Percentiles rank a stretch among this genome's conserved stretches.
Evolutionary conservation across 2,888 invertebrate genomes (phyloP).

Genomic region (Ptychoptera albimana): DNA sequence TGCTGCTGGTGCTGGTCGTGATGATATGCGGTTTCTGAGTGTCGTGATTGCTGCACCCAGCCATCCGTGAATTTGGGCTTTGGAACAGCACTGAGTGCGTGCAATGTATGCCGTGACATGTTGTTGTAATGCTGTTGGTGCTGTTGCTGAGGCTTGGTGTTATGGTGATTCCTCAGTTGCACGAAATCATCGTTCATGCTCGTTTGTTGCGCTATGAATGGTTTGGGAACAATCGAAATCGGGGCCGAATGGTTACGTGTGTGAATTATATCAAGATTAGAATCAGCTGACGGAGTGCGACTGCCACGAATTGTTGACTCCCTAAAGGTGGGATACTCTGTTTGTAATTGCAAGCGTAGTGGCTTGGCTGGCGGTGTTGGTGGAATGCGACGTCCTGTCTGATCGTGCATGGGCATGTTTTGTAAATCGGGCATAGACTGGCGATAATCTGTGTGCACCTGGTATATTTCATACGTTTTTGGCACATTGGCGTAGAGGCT

Average conservation of each 20-base stretch:
- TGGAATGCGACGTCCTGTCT: slow-evolving; percentile 15
- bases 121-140: slow-evolving; percentile 33
- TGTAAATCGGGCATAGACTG: slow-evolving; percentile 42
- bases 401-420: slow-evolving; percentile 28
- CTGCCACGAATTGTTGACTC: no score
- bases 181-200: slow-evolving; percentile 34
- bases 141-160: no score
- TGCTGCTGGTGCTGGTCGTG: not conserved
- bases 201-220: slow-evolving; percentile 14
- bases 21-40: not conserved
- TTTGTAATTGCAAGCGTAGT: slow-evolving; percentile 21
- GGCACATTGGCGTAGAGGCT: slow-evolving; percentile 27
- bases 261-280: not conserved
- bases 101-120: slow-evolving; percentile 53
- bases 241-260: slow-evolving; percentile 21
- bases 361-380: slow-evolving; percentile 42
- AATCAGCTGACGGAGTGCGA: no score
- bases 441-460: slow-evolving; percentile 33
- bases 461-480: slow-evolving; percentile 17
- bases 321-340: not conserved
- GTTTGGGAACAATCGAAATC: slow-evolving; percentile 5
- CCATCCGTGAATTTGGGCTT: slow-evolving; percentile 50
- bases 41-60: slow-evolving; percentile 21
- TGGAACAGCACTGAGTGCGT: slow-evolving; percentile 59
- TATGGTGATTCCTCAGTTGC: slow-evolving; percentile 43